These are phyloP conservation scores for Drosophila antonietae DNA, from an alignment of 2,888 invertebrate species.

Conservation along the genomic window DNA sequence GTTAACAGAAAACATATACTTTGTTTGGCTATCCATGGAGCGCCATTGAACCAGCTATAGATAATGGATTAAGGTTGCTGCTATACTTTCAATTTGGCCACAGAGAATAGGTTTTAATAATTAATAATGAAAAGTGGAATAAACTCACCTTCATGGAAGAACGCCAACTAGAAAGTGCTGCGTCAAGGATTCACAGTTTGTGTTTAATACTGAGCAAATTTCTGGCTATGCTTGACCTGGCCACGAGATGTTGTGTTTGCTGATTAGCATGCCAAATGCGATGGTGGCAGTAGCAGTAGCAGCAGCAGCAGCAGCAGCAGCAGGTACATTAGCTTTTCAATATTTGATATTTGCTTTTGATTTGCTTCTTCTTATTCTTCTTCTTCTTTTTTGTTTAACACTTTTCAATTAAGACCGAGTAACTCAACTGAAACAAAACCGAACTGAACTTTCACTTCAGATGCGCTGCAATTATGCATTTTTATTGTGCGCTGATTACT, in stretches of 20 bases:
- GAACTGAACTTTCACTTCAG: conserved; percentile 54
- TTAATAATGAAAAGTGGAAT: neutral
- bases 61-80: neutral
- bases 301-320: conserved; percentile 35
- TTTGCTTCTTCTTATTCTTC: neutral
- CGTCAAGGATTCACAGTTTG: conserved; percentile 49
- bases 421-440: conserved; percentile 27
- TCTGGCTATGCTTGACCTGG: conserved; percentile 34
- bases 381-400: conserved; percentile 18
- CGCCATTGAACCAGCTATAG: neutral
- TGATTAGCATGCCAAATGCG: conserved; percentile 15
- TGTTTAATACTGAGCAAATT: conserved; percentile 8
- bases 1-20: neutral
- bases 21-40: neutral
- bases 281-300: conserved; percentile 44
- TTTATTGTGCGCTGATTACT: conserved; percentile 54
- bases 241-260: conserved; percentile 10
- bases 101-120: neutral
- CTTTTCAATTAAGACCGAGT: conserved; percentile 31
- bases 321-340: conserved; percentile 47
- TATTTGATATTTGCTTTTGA: conserved; percentile 16
- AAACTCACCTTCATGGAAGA: conserved; percentile 71
- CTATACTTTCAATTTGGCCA: neutral
- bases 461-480: conserved; percentile 45
- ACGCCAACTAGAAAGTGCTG: conserved; percentile 67